Evolutionary conservation across 2,113 vertebrate species (phyloP).

Genomic region (Jaculus jaculus): DNA sequence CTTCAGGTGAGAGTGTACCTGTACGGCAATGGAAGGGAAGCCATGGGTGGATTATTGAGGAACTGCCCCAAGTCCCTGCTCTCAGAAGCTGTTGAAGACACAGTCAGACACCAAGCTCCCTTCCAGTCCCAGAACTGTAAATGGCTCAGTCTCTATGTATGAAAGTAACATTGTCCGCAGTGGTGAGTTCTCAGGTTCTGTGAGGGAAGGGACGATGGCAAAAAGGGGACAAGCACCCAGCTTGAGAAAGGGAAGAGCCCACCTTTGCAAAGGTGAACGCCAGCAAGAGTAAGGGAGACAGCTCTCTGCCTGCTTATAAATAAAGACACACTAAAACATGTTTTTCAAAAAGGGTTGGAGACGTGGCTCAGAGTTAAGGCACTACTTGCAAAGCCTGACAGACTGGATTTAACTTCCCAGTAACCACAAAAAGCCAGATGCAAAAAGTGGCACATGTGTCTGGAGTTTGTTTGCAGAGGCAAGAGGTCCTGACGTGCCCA

Average conservation of each 20-base stretch:
- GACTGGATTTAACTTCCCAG: too few species aligned
- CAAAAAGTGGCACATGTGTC: too few species aligned
- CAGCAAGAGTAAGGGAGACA: too few species aligned
- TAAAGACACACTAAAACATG: too few species aligned
- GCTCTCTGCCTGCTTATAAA: too few species aligned
- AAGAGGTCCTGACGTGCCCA: too few species aligned
- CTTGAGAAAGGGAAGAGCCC: not conserved
- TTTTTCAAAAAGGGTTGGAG: too few species aligned
- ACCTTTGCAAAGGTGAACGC: not conserved
- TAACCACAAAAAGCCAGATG: too few species aligned
- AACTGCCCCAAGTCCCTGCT: not conserved
- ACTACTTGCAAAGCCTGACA: too few species aligned
- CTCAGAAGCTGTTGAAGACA: not conserved
- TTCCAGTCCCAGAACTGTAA: not conserved
- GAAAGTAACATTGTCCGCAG: not conserved
- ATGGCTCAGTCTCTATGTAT: not conserved
- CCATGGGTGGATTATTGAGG: not conserved
- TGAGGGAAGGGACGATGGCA: not conserved
- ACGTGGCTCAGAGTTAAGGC: too few species aligned
- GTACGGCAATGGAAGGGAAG: not conserved
- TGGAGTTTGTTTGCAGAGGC: too few species aligned
- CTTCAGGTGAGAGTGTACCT: slow-evolving; percentile 95
- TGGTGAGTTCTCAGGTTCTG: not conserved
- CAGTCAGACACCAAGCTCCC: not conserved
- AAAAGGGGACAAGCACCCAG: not conserved